Evolutionary conservation across 2,888 invertebrate species (phyloP).

Genomic region (Cetonia aurata): DNA sequence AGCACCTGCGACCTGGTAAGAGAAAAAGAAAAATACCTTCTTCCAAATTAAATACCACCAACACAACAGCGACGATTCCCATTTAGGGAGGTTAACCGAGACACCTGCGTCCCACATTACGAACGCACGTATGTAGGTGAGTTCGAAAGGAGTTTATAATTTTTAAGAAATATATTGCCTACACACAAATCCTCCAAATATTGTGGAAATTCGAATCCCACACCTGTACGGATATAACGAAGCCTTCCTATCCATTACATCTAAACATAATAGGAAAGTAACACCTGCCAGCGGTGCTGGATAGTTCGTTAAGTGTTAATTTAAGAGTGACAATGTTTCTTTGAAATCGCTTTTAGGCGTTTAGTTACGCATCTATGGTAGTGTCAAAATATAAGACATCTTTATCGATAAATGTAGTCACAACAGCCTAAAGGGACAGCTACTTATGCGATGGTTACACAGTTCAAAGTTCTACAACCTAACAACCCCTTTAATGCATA

Average conservation of each 20-base stretch:
- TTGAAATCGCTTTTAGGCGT: constrained; percentile 7
- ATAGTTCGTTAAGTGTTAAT: constrained; percentile 28
- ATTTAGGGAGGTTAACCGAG: constrained; percentile 33
- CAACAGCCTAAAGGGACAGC: no score
- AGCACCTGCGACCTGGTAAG: constrained; percentile 48
- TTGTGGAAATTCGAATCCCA: constrained; percentile 39
- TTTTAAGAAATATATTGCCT: constrained; percentile 52
- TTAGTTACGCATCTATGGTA: constrained; percentile 6
- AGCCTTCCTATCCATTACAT: constrained; percentile 35
- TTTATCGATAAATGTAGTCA: not conserved
- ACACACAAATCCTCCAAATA: constrained; percentile 52
- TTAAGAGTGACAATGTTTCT: constrained; percentile 24
- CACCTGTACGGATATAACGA: constrained; percentile 48
- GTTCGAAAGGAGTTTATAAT: constrained; percentile 51
- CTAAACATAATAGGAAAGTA: constrained; percentile 24
- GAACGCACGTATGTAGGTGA: no score
- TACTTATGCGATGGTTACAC: no score
- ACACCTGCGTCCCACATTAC: constrained; percentile 48
- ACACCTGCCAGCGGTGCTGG: constrained; percentile 20
- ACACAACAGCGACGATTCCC: constrained; percentile 48
- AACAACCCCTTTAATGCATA: no score
- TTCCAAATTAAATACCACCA: constrained; percentile 53
- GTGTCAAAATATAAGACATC: constrained; percentile 19
- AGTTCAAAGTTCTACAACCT: no score
- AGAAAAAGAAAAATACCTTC: constrained; percentile 48